These are phyloP conservation scores for Pseudopipra pipra DNA, from an alignment of 2,113 vertebrate genomes.

Conservation along the genomic window DNA sequence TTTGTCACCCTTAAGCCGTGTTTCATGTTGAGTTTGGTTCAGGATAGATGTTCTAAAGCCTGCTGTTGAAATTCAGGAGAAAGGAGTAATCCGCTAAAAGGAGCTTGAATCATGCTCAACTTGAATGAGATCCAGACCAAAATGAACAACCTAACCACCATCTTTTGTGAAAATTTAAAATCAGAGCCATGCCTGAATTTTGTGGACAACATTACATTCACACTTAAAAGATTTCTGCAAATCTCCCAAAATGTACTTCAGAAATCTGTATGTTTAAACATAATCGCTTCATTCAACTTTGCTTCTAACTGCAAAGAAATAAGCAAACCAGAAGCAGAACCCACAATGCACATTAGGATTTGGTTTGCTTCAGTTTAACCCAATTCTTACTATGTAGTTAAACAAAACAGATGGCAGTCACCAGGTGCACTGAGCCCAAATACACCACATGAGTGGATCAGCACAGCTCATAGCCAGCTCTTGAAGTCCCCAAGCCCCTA, in stretches of 20 bases:
- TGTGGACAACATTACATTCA: not conserved
- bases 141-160: not conserved
- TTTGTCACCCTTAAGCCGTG: not conserved
- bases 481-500: not conserved
- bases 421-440: not conserved
- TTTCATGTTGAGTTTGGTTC: not conserved
- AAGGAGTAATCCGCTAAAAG: not conserved
- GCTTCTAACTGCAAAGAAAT: not conserved
- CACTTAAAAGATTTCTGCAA: not conserved
- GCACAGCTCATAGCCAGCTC: not conserved
- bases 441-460: not conserved
- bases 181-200: not conserved
- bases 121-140: not conserved
- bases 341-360: not conserved
- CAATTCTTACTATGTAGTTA: not conserved
- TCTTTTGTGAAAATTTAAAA: not conserved
- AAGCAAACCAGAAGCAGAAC: not conserved
- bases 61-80: not conserved
- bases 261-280: not conserved
- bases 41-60: not conserved
- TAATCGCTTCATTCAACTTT: not conserved
- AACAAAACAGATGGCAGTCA: not conserved
- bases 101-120: not conserved
- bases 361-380: not conserved
- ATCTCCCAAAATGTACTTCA: not conserved